Base-by-base conservation (phyloP, 2,797 vertebrate species). In the Dipus sagitta region DNA sequence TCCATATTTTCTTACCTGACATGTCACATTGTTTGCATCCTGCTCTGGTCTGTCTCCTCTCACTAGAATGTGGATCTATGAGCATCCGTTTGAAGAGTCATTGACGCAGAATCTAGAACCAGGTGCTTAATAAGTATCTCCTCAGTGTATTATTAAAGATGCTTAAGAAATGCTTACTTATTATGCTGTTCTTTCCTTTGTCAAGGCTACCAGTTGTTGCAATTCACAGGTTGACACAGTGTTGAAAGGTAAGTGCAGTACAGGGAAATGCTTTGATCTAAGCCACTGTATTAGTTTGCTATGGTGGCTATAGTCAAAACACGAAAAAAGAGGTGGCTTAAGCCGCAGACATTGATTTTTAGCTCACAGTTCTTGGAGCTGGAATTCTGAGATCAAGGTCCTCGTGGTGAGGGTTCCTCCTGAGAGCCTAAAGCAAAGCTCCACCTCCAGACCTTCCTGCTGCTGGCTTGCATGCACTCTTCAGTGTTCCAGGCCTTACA, bases 401-500 rank as follows among this genome's bases (percentile, higher is more conserved):
- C 47, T 20, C 1, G 17, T 54, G 42, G 10, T 2, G 1, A 4
- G 17, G 71, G 4, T 34, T 81, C 64, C 15, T 64, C 76, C n/a
- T 72, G 58, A 54, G 65, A 32, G 2, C 20, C 32, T 11, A 15
- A 12, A 70, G 6, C 18, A 42, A 23, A 5, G 30, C 28, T 28
- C 8, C 34, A 14, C 15, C 4, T 9, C 0, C 7, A 15, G 24
- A 21, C 34, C 20, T 20, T n/a, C 2, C 32, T 75, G 26, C 21
- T 65, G 1, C 2, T 32, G 62, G 21, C 32, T 72, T 68, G 8
- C 65, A 65, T 4, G 7, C 2, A 23, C 3, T 21, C 26, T 24
- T 21, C 80, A 68, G 17, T 38, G 6, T 64, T 70, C 60, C 30
- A 32, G 28, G 4, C 24, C 24, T 76, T 79, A 2, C 0, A 28